phyloP scores from a whole-genome alignment of 2,797 vertebrate genomes.

The Anisognathus igniventris region DNA sequence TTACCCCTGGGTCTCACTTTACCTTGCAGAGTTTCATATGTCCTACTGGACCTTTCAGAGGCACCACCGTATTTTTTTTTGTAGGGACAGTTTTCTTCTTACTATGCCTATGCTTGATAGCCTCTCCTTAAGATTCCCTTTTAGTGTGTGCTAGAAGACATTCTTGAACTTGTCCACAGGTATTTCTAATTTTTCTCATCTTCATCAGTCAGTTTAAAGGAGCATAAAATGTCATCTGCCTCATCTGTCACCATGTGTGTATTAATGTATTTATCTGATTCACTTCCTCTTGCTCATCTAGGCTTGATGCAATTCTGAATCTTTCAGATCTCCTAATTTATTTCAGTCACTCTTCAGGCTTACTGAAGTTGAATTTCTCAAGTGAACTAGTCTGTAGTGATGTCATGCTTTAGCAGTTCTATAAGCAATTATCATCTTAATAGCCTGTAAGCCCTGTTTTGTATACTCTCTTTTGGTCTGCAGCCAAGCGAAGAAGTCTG shows the following conservation, averaged over 20 bases:
- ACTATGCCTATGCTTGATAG: not conserved
- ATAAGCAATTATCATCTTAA: conserved; percentile 76
- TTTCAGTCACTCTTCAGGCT: conserved; percentile 71
- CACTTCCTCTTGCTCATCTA: conserved; percentile 63
- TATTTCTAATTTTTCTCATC: conserved; percentile 77
- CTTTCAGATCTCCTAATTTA: conserved; percentile 76
- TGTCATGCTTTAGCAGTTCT: conserved; percentile 71
- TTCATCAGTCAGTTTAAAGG: conserved; percentile 76
- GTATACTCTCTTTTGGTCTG: conserved; percentile 53
- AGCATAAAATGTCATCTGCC: conserved; percentile 75
- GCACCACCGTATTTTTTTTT: not conserved
- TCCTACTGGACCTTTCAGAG: not conserved
- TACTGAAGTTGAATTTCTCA: conserved; percentile 74
- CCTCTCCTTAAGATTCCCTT: conserved; percentile 64
- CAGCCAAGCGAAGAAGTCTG: conserved; percentile 12
- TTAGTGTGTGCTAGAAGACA: conserved; percentile 25
- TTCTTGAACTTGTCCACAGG: conserved; percentile 72
- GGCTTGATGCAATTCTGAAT: conserved; percentile 69
- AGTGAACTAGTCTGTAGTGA: conserved; percentile 71
- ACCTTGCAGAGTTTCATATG: not conserved
- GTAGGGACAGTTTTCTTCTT: not conserved
- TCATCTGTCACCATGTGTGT: conserved; percentile 70
- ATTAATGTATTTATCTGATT: conserved; percentile 79
- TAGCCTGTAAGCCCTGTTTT: conserved; percentile 61
- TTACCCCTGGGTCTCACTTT: not conserved